Percentiles rank a stretch among this genome's conserved stretches.
Conservation (phyloP, 1,140 invertebrate genomes). For the Heliconius melpomene region DNA sequence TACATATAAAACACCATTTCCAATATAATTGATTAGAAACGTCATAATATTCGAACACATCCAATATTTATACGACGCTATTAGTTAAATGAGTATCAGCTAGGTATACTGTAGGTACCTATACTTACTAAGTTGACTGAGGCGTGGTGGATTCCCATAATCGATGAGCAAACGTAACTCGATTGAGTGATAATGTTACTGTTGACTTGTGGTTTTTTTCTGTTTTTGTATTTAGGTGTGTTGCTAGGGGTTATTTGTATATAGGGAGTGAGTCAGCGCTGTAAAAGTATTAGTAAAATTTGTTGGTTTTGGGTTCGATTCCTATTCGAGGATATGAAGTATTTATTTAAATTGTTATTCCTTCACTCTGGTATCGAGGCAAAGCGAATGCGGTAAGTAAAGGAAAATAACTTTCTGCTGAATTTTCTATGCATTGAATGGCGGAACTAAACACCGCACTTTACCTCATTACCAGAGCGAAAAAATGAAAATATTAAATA, state of each 20-base stretch:
- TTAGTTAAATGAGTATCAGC: conserved; percentile 42
- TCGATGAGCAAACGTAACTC: conserved; percentile 42
- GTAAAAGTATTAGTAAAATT: background rate
- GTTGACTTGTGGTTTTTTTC: background rate
- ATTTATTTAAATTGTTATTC: no score
- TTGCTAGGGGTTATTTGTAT: background rate
- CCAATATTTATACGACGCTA: conserved; percentile 28
- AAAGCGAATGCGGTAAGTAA: no score
- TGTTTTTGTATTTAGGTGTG: background rate
- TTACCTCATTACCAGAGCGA: no score
- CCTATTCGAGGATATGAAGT: no score
- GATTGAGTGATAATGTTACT: conserved; percentile 23
- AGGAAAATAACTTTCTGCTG: no score
- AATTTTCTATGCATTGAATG: no score
- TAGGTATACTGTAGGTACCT: background rate
- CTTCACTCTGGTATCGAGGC: no score
- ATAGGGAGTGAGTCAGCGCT: background rate
- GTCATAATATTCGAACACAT: background rate
- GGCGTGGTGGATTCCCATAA: conserved; percentile 46
- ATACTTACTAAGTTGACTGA: conserved; percentile 36
- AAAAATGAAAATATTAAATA: no score
- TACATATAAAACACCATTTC: background rate
- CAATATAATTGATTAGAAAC: conserved; percentile 10
- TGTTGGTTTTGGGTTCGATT: no score
- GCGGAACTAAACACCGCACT: no score